Conservation (phyloP, 2,888 invertebrate genomes). For the Mongoloraphidia duomilia region DNA sequence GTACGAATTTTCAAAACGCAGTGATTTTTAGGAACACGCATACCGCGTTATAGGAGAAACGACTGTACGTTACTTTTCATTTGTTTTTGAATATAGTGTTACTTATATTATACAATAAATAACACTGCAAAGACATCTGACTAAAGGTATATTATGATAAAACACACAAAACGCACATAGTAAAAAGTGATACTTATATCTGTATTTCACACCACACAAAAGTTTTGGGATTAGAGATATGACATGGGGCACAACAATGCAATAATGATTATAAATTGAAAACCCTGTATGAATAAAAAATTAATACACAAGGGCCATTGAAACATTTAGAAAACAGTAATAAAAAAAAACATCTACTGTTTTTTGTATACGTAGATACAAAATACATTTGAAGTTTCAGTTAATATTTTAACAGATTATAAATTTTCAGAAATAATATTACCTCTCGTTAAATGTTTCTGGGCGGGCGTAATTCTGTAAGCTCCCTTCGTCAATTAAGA, state of each 20-base stretch:
- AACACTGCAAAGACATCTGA: too few species aligned
- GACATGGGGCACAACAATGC: conserved; percentile 79
- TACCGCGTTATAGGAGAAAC: too few species aligned
- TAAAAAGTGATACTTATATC: too few species aligned
- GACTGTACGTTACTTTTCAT: too few species aligned
- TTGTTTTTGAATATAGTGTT: too few species aligned
- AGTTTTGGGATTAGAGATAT: conserved; percentile 33
- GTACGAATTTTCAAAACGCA: too few species aligned
- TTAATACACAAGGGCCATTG: conserved; percentile 15
- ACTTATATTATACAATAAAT: too few species aligned
- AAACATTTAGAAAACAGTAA: conserved; percentile 7
- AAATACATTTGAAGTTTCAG: conserved; percentile 7
- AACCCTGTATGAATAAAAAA: conserved; percentile 6
- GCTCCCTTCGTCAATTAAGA: conserved; percentile 95
- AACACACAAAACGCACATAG: too few species aligned
- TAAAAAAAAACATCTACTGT: conserved; percentile 3
- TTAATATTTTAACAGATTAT: background rate
- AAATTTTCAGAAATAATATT: conserved; percentile 27
- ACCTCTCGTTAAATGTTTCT: conserved; percentile 97
- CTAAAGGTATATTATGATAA: too few species aligned
- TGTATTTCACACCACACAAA: conserved; percentile 22
- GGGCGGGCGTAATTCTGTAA: conserved; percentile 94
- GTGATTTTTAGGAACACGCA: too few species aligned
- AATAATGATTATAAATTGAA: conserved; percentile 28
- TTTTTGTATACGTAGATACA: conserved; percentile 9